These are phyloP conservation scores for Drosophila sordidula DNA, from an alignment of 2,888 invertebrate genomes.

Conservation along the genomic window DNA sequence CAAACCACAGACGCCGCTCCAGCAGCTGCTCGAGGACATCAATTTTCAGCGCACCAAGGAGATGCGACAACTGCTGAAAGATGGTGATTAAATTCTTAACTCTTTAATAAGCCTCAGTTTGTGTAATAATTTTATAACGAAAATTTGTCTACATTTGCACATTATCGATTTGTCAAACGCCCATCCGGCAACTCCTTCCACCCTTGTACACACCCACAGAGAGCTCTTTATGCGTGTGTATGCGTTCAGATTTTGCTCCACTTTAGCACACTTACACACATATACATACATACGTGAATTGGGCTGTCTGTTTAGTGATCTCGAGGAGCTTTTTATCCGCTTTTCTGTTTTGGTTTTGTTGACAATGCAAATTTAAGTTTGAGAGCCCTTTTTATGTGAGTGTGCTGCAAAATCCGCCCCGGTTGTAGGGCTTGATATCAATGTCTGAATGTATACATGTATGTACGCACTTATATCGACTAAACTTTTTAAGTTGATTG, in stretches of 20 bases:
- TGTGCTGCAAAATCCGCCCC: background rate
- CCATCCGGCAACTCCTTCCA: slow-evolving; percentile 55
- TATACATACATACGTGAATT: slow-evolving; percentile 4
- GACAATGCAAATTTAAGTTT: slow-evolving; percentile 11
- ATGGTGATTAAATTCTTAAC: slow-evolving; percentile 87
- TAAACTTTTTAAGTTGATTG: slow-evolving; percentile 4
- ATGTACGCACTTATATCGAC: slow-evolving; percentile 9
- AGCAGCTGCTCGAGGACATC: slow-evolving; percentile 95
- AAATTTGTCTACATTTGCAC: slow-evolving; percentile 81
- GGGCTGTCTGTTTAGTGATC: background rate
- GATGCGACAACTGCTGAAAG: slow-evolving; percentile 94
- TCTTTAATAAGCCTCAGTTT: background rate
- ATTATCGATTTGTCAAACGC: slow-evolving; percentile 79
- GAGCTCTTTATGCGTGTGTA: slow-evolving; percentile 31
- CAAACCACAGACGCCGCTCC: slow-evolving; percentile 88
- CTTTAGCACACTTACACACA: slow-evolving; percentile 24
- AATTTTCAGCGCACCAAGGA: slow-evolving; percentile 96
- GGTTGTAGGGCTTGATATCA: slow-evolving; percentile 20
- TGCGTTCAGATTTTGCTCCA: slow-evolving; percentile 50
- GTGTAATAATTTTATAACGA: slow-evolving; percentile 1
- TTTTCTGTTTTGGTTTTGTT: slow-evolving; percentile 16
- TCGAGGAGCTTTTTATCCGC: slow-evolving; percentile 10
- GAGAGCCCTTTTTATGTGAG: background rate
- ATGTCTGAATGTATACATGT: background rate
- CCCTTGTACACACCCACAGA: slow-evolving; percentile 25